Base-by-base conservation (phyloP, 2,888 invertebrate genomes). In the Ennomos quercinarius region DNA sequence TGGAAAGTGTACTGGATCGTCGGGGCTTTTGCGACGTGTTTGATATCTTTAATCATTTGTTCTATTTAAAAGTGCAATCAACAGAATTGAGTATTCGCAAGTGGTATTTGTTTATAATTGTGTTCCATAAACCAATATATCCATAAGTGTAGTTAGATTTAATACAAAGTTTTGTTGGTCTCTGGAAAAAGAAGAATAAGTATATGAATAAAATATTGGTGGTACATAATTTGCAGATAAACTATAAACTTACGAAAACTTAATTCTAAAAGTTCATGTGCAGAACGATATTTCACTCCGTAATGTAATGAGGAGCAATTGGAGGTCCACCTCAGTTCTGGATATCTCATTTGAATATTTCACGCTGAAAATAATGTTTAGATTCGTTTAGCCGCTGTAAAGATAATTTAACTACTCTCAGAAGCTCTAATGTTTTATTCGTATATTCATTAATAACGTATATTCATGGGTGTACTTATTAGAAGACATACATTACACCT, bases 1-100 rank as follows among this genome's bases (percentile, higher is more conserved):
- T 48, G 41, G 57, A 65, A 54, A 60, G 61, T 64, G 50, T 57
- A 52, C 52, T 57, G 27, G 48, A 46, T 45, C 41, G 42, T 35
- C 17, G 53, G 48, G 49, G 39, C 43, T 44, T 44, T 27, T 13
- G 43, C 53, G 12, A 39, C 27, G 45, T 49, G 49, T 46, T 35
- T 53, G 11, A 46, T 37, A 42, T 36, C 11, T 48, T 48, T 40
- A 11, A 9, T 40, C 10, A 34, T 57, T 51, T 48, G 10, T 42
- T 41, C 10, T 6, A 9, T 34, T 41, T 8, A 37, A 49, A 44
- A 40, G 38, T 48, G 52, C 44, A 52, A 10, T 38, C 27, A 38
- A 36, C 17, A 38, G 42, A 51, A 57, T 57, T 41, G 38, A 47
- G 57, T 57, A 57, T 57, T 11, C 50, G 40, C 40, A 46, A 45